phyloP scores from a whole-genome alignment of 1,140 invertebrate species.

The Caenorhabditis latens region DNA sequence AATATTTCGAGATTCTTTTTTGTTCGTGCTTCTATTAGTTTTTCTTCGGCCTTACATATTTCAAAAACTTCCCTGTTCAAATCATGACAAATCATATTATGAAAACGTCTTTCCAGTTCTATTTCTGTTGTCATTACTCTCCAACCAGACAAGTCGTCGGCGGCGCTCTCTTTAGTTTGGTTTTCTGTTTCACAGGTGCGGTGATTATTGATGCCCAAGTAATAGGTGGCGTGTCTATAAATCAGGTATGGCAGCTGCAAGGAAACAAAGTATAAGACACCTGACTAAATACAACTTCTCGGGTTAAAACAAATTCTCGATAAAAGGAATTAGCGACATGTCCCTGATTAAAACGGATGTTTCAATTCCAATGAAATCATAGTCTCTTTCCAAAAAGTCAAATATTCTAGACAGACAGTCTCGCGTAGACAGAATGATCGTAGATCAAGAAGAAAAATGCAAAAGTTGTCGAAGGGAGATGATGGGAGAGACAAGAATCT shows the following conservation, averaged over 20 bases:
- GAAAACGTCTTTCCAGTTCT: no score
- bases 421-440: neutral
- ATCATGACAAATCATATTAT: no score
- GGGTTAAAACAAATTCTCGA: no score
- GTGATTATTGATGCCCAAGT: conserved; percentile 10
- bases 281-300: neutral
- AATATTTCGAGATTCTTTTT: no score
- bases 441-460: neutral
- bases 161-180: neutral
- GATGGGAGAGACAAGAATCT: conserved; percentile 5
- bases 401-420: neutral
- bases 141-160: conserved; percentile 39
- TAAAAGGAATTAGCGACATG: no score
- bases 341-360: neutral
- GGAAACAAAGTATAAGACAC: neutral
- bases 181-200: neutral
- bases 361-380: neutral
- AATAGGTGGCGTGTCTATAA: no score
- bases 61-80: no score
- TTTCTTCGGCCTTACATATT: no score
- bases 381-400: neutral
- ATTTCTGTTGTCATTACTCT: neutral
- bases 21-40: no score
- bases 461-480: neutral
- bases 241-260: neutral